phyloP scores from a whole-genome alignment of 2,888 invertebrate genomes.

The Apotomis turbidana region DNA sequence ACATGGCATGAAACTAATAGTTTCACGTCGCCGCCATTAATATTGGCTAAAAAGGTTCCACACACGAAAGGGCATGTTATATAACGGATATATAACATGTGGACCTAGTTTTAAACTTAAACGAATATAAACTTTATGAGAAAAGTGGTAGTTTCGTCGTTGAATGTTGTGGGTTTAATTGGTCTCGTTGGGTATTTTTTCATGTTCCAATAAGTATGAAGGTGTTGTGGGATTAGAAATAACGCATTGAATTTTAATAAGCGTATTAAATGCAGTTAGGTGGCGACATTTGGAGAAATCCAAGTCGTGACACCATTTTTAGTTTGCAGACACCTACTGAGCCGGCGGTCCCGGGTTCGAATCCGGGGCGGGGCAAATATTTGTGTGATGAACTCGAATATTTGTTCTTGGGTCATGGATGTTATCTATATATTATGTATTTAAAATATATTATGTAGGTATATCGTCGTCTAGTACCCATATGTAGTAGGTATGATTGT shows the following conservation, averaged over 20 bases:
- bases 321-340: no score
- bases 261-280: no score
- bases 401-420: no score
- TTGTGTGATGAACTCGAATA: no score
- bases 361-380: no score
- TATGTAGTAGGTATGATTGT: no score
- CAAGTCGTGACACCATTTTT: no score
- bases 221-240: constrained; percentile 18
- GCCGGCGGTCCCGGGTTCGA: no score
- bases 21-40: constrained; percentile 13
- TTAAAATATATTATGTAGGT: no score
- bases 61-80: constrained; percentile 23
- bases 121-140: not conserved
- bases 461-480: no score
- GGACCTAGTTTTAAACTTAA: constrained; percentile 15
- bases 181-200: constrained; percentile 1
- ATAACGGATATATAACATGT: constrained; percentile 11
- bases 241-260: constrained; percentile 1
- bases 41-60: constrained; percentile 16
- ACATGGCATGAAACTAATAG: not conserved
- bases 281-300: no score
- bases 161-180: not conserved
- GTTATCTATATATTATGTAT: no score
- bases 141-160: not conserved
- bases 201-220: constrained; percentile 15